Evolutionary conservation across 2,888 invertebrate species (phyloP), one percentile per base, ranked within the genome.

Genomic region (Chaitophorus viminalis): DNA sequence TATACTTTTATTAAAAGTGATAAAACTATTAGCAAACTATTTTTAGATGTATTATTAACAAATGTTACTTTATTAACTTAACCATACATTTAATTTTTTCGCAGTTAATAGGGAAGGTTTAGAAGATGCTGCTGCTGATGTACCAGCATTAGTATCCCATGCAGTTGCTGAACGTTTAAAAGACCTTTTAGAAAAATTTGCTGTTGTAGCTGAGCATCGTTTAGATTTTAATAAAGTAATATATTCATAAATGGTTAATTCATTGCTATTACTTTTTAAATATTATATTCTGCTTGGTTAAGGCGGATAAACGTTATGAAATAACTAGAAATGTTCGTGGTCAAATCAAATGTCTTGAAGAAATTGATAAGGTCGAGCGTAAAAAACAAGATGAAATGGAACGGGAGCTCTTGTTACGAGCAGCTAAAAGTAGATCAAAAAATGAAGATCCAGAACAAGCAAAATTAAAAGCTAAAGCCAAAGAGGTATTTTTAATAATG

Each of bases 391-490:
- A 99, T 91, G 99, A 99, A 91, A 94, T 96, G 88, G 99, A 99
- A 91, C 94, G 99, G 89, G 99, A 99, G 92, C 95, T 98, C 93
- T 93, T 99, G 82, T 92, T 99, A 90, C 93, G 97, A 89, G 98
- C 98, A 36, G 99, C 98, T 83, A 99, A 98, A 92, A 98, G 98
- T 90, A 94, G 99, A 89, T 97, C 98, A 85, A 98, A 98, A 93
- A 95, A 97, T 88, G 99, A 99, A 92, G 99, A 99, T 92, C 98
- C 99, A 0, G 99, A 99, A 91, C 98, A 99, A 92, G 96, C 98
- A 1, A 99, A 99, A 91, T 93, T 99, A 89, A 99, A 98, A 92
- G 98, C 98, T 89, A 98, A 98, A 92, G 97, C 97, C 89, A 95
- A 94, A 92, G 94, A 95, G 92, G 94, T 94, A 91, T 90, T 89